These are phyloP conservation scores for Corydoras sp. DNA, from an alignment of 2,113 vertebrate species.

Conservation along the genomic window DNA sequence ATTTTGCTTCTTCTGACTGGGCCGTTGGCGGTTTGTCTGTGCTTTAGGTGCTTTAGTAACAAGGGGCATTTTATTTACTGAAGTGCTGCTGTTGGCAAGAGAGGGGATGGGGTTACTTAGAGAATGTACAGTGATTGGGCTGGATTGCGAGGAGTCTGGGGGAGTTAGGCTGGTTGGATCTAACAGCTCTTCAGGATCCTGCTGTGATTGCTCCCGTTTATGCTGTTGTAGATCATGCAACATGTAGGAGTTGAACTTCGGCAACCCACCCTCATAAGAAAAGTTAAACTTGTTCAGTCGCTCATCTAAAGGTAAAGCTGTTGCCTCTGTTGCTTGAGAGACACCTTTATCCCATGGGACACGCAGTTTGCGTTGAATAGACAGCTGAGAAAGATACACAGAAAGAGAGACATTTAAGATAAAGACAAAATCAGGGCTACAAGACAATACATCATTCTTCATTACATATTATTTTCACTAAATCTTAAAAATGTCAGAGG, in stretches of 20 bases:
- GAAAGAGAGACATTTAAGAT: slow-evolving; percentile 51
- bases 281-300: slow-evolving; percentile 82
- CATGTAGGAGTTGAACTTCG: slow-evolving; percentile 78
- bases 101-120: not conserved
- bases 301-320: slow-evolving; percentile 72
- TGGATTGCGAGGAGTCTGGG: slow-evolving; percentile 15
- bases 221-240: slow-evolving; percentile 58
- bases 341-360: slow-evolving; percentile 88
- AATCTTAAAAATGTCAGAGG: too few relatives aligned
- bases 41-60: slow-evolving; percentile 34
- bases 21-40: slow-evolving; percentile 4
- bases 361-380: slow-evolving; percentile 73
- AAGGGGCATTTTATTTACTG: slow-evolving; percentile 34
- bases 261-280: slow-evolving; percentile 75
- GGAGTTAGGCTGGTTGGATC: slow-evolving; percentile 42
- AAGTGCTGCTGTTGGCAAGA: slow-evolving; percentile 54
- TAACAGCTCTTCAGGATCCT: slow-evolving; percentile 7
- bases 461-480: too few relatives aligned
- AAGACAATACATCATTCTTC: not conserved
- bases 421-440: not conserved
- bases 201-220: slow-evolving; percentile 34
- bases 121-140: slow-evolving; percentile 7
- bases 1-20: slow-evolving; percentile 8
- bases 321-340: slow-evolving; percentile 79
- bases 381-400: slow-evolving; percentile 60